Percentiles rank a stretch among this genome's conserved stretches.
These are phyloP conservation scores for Anthoptus insignis DNA, from an alignment of 2,888 invertebrate species.

Conservation along the genomic window DNA sequence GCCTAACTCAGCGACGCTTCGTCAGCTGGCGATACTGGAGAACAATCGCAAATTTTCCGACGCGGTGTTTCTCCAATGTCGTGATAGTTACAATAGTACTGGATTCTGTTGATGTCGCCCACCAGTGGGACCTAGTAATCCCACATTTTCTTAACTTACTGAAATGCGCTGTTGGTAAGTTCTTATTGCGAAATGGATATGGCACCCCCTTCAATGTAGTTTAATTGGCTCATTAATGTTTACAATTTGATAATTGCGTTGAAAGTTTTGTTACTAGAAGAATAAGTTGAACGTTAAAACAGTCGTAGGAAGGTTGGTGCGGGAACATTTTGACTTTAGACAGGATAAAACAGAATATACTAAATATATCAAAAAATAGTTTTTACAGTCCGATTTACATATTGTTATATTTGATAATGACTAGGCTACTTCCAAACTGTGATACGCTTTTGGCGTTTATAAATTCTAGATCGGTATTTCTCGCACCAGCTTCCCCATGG, in stretches of 20 bases:
- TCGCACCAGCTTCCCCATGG: slow-evolving; percentile 13
- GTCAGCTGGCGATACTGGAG: slow-evolving; percentile 46
- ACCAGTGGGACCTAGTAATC: slow-evolving; percentile 53
- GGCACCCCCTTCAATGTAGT: slow-evolving; percentile 62
- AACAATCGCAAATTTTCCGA: slow-evolving; percentile 37
- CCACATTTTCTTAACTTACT: slow-evolving; percentile 52
- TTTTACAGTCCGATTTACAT: slow-evolving; percentile 44
- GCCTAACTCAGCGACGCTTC: slow-evolving; percentile 70
- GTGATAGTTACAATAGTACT: slow-evolving; percentile 80
- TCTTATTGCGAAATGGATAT: slow-evolving; percentile 70
- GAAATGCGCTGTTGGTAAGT: slow-evolving; percentile 75
- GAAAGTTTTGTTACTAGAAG: slow-evolving; percentile 70
- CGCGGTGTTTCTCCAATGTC: slow-evolving; percentile 55
- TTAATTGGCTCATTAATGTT: slow-evolving; percentile 72
- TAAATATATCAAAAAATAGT: slow-evolving; percentile 49
- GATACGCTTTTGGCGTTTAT: slow-evolving; percentile 35
- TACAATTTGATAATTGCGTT: slow-evolving; percentile 67
- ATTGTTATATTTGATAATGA: slow-evolving; percentile 36
- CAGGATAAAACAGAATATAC: slow-evolving; percentile 31
- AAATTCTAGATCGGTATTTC: slow-evolving; percentile 29
- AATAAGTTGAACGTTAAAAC: slow-evolving; percentile 60
- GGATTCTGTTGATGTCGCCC: slow-evolving; percentile 72
- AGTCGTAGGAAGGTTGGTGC: slow-evolving; percentile 18
- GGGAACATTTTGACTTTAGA: slow-evolving; percentile 27
- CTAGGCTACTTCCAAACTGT: slow-evolving; percentile 38